Evolutionary conservation across 2,113 vertebrate genomes (phyloP), one percentile per base, ranked within the genome.

Genomic region (Cheirogaleus medius): DNA sequence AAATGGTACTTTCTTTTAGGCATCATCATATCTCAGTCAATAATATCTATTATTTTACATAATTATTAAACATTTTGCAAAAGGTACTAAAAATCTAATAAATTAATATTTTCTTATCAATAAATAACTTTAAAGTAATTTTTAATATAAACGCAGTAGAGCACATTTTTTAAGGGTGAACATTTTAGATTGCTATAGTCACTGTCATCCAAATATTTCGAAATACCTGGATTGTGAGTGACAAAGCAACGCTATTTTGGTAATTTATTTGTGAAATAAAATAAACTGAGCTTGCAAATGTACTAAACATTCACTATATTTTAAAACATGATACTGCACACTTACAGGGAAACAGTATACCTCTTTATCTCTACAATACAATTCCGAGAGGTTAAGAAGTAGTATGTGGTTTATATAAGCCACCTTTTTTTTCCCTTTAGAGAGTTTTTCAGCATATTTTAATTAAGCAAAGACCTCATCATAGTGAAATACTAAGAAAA

Each of bases 51-150:
- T 63, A 96, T 76, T 84, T 94, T 47, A 94, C 97, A 84, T 63
- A 92, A 96, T 95, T 94, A 96, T 69, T 87, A 93, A 95, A 52
- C 94, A 95, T 73, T 91, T 92, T 95, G 64, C 60, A 78, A 90
- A 97, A 77, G 54, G 47, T 74, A 63, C 47, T 95, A 95, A 94
- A 10, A 92, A 92, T 90, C 66, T 49, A 96, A 80, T 78, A 96
- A 92, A 94, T 91, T 91, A 95, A 92, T 92, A 82, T 6, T 2
- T 87, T 76, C 74, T 92, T 71, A 94, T 96, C 93, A 97, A 90
- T 97, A 97, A 95, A 82, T 96, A 86, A 97, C 94, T 76, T 58
- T 66, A 76, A 91, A 94, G 37, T 95, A 91, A 91, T 93, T 97
- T 94, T 39, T 69, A 84, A 90, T 91, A 71, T 8, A 77, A 89